Evolutionary conservation across 2,113 vertebrate species (phyloP), one percentile per base, ranked within the genome.

Genomic region (Baryphthengus martii): DNA sequence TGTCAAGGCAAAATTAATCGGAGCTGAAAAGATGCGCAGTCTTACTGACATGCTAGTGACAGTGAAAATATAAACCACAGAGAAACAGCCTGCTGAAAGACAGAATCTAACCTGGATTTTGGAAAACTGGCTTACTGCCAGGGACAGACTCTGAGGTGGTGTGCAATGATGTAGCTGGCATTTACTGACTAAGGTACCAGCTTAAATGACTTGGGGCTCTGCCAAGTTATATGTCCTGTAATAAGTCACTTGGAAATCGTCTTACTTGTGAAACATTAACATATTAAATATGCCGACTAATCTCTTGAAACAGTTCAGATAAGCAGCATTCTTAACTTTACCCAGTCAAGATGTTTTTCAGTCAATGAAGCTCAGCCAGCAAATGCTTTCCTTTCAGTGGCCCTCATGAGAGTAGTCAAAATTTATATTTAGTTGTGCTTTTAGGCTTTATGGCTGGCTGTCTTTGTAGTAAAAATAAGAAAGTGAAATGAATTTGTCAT

Each of bases 311-410:
- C 8, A 28, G 56, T 88, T 84, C 63, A 80, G 62, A 72, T 84
- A 93, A 84, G 56, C 58, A 31, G 21, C 37, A 58, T 77, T 73
- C 59, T 92, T 40, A 59, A 90, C 66, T 63, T 14, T 70, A 81
- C 3, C 10, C 44, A 66, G 18, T 78, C 67, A 88, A 90, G 68
- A 74, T 56, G 56, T 40, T 94, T 94, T 93, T 86, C 65, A 56
- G 47, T 45, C 92, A 84, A 33, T 71, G 88, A 93, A 77, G 63
- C 72, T 96, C 65, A 86, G 67, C 52, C 86, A 92, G 61, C 33
- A 94, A 91, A 90, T 71, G n/a, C 39, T 90, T 93, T 95, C 49
- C 45, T 91, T 90, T 94, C 55, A 65, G 2, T 87, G n/a, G 21
- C 24, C 45, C 72, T 90, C 72, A 3, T 15, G 40, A 92, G 79